Evolutionary conservation across 2,888 invertebrate species (phyloP).

Genomic region (Mallateleia sp.): DNA sequence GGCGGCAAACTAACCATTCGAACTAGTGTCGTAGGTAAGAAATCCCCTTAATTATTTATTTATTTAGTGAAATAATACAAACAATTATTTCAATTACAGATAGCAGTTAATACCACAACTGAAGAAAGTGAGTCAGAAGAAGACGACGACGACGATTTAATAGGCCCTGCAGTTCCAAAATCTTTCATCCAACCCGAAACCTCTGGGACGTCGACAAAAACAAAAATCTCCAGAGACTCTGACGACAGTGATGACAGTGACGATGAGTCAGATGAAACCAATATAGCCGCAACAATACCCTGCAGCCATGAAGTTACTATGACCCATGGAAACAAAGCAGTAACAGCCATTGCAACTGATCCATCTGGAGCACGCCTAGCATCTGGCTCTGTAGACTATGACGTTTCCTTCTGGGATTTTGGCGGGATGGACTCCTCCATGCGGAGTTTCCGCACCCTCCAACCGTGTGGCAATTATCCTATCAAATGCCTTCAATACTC

Average conservation of each 20-base stretch:
- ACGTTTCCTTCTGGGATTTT: slow-evolving; percentile 99
- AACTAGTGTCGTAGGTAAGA: too few species aligned
- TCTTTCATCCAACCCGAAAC: slow-evolving; percentile 8
- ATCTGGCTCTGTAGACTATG: slow-evolving; percentile 98
- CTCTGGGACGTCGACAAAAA: slow-evolving; percentile 13
- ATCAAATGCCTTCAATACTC: slow-evolving; percentile 97
- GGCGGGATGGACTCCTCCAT: slow-evolving; percentile 99
- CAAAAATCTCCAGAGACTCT: too few species aligned
- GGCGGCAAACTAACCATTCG: too few species aligned
- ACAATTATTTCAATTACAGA: not conserved
- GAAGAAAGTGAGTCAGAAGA: not conserved
- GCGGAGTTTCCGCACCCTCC: slow-evolving; percentile 97
- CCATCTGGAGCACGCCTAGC: slow-evolving; percentile 97
- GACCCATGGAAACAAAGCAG: slow-evolving; percentile 97
- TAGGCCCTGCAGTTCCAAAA: slow-evolving; percentile 86
- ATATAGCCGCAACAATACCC: slow-evolving; percentile 92
- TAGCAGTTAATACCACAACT: not conserved
- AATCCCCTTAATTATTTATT: too few species aligned
- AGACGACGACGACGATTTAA: slow-evolving; percentile 78
- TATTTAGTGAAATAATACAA: too few species aligned
- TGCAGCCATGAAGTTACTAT: slow-evolving; percentile 95
- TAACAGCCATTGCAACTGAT: slow-evolving; percentile 97
- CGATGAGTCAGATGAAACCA: slow-evolving; percentile 24
- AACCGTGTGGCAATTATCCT: slow-evolving; percentile 98
- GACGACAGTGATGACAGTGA: slow-evolving; percentile 86